Percentiles rank a stretch among this genome's conserved stretches.
phyloP scores from a whole-genome alignment of 2,888 invertebrate genomes.

The Chirona hameri region DNA sequence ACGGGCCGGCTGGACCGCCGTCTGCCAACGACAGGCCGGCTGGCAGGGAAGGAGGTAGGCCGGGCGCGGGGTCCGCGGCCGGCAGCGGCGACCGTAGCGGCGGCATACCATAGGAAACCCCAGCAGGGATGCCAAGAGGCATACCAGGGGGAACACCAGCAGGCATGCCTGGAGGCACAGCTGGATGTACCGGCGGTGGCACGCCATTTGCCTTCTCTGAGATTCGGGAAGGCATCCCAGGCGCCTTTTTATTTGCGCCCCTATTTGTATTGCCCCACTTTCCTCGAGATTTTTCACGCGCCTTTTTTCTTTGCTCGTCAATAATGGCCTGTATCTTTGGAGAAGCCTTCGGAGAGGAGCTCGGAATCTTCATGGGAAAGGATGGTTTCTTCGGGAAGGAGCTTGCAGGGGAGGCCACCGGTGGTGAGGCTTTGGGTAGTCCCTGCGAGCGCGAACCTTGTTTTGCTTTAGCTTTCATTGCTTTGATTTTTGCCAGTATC shows the following conservation, averaged over 20 bases:
- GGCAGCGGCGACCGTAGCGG: not conserved
- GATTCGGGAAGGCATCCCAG: not conserved
- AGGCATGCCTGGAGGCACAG: not conserved
- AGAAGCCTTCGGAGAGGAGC: not conserved
- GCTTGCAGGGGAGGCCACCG: not conserved
- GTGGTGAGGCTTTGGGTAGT: not conserved
- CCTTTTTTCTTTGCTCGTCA: not conserved
- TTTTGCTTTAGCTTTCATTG: not conserved
- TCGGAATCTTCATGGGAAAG: no score
- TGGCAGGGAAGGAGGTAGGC: not conserved
- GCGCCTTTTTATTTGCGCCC: not conserved
- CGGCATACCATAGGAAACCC: not conserved
- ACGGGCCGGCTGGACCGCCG: not conserved
- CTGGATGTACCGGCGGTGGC: not conserved
- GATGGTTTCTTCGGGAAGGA: not conserved
- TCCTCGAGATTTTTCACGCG: not conserved
- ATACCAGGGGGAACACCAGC: not conserved
- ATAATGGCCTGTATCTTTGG: no score
- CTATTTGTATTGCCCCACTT: not conserved
- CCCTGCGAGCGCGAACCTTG: not conserved
- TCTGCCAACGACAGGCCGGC: not conserved
- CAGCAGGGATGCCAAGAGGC: not conserved
- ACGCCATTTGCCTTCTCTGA: no score
- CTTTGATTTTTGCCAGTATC: not conserved
- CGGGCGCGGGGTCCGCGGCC: no score